These are phyloP conservation scores for Synergus itoensis DNA, from an alignment of 2,888 invertebrate species.

Conservation along the genomic window DNA sequence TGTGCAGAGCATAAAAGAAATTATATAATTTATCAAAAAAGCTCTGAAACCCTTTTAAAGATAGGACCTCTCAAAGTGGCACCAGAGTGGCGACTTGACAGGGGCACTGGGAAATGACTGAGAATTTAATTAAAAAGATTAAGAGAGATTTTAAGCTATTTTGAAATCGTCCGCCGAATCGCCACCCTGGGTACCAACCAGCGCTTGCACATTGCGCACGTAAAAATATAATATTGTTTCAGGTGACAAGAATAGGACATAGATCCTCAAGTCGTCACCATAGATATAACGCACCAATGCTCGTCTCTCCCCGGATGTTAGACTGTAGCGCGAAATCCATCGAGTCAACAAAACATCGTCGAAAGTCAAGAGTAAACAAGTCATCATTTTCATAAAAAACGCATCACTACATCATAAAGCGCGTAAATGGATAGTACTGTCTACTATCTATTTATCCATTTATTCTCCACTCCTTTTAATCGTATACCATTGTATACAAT, in stretches of 20 bases:
- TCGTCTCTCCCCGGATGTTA: conserved; percentile 66
- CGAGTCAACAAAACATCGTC: conserved; percentile 37
- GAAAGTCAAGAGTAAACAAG: conserved; percentile 42
- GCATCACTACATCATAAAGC: conserved; percentile 40
- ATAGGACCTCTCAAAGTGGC: background rate
- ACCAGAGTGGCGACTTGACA: no score
- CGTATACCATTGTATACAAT: conserved; percentile 37
- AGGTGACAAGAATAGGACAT: conserved; percentile 72
- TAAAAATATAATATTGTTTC: conserved; percentile 44
- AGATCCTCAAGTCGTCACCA: conserved; percentile 66
- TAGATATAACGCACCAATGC: conserved; percentile 65
- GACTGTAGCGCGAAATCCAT: conserved; percentile 37
- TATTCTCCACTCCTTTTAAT: conserved; percentile 34
- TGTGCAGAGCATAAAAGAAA: background rate
- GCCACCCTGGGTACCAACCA: no score
- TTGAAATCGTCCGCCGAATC: no score
- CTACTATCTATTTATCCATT: conserved; percentile 35
- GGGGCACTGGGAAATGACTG: no score
- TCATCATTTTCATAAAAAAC: conserved; percentile 40
- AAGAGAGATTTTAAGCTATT: no score
- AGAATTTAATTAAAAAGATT: no score
- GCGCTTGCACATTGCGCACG: background rate
- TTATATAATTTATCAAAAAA: background rate
- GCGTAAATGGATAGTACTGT: conserved; percentile 42
- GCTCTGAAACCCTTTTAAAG: background rate